A percentile compares a stretch with the other conserved stretches of the same genome.
Conservation (phyloP, 2,888 invertebrate genomes). For the Branchipolynoe longqiensis region DNA sequence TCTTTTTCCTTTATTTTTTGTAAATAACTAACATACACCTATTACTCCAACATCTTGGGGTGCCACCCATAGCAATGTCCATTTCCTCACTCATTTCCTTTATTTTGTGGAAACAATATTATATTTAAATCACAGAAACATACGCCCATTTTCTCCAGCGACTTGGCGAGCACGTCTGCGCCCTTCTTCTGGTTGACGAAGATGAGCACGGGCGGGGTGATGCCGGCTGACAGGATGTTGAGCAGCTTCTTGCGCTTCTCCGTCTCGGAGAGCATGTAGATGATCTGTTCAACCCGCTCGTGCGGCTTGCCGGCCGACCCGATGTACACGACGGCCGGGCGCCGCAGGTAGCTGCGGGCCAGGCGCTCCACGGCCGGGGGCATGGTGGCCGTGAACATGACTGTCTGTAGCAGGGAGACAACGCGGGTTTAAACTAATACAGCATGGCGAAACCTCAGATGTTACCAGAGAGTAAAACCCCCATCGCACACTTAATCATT, state of each 20-base stretch:
- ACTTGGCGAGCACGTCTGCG: constrained; percentile 97
- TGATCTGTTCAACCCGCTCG: constrained; percentile 98
- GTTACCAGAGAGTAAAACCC: too few relatives aligned
- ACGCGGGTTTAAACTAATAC: too few relatives aligned
- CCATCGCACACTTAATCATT: too few relatives aligned
- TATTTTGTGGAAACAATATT: too few relatives aligned
- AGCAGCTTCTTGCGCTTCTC: constrained; percentile 98
- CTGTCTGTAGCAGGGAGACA: constrained; percentile 88
- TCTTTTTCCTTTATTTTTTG: too few relatives aligned
- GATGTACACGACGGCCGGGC: constrained; percentile 98
- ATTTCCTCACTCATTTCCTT: too few relatives aligned
- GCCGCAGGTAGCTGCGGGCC: constrained; percentile 94
- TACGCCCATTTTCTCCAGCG: constrained; percentile 95
- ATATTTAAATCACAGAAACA: too few relatives aligned
- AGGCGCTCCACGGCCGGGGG: constrained; percentile 98
- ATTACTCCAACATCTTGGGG: too few relatives aligned
- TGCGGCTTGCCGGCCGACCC: constrained; percentile 98
- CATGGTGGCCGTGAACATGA: constrained; percentile 99
- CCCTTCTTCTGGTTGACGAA: constrained; percentile 99
- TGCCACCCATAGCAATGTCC: too few relatives aligned
- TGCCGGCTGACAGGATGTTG: constrained; percentile 91
- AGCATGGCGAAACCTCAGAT: too few relatives aligned
- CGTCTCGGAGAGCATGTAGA: constrained; percentile 95
- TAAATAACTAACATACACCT: too few relatives aligned
- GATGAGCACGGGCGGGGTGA: constrained; percentile 98